Percentiles rank a stretch among this genome's conserved stretches.
Conservation (phyloP, 2,888 invertebrate species). For the Torymus texanus region DNA sequence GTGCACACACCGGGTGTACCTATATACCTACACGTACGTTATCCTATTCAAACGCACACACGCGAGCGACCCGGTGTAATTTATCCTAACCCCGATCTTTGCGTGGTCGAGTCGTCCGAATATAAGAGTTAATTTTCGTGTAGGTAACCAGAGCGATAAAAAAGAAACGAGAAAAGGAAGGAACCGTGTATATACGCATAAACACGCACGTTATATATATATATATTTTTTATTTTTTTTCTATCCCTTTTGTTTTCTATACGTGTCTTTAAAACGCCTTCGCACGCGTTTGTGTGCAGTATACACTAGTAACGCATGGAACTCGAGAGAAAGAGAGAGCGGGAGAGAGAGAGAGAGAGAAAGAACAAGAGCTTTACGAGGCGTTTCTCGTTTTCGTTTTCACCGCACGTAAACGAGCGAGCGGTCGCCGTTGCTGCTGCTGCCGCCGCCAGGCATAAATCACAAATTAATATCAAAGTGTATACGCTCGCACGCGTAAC, state of each 20-base stretch:
- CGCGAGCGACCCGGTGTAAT: neutral
- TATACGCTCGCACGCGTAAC: neutral
- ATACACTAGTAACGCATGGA: too few species aligned
- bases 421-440: conserved; percentile 1
- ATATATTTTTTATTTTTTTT: too few species aligned
- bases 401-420: conserved; percentile 30
- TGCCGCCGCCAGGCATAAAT: conserved; percentile 39
- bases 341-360: neutral
- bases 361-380: conserved; percentile 29
- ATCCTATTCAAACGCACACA: neutral
- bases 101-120: too few species aligned
- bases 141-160: neutral
- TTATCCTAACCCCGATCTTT: conserved; percentile 10
- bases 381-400: conserved; percentile 45
- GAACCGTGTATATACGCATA: too few species aligned
- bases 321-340: too few species aligned
- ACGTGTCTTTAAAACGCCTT: too few species aligned
- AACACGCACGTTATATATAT: too few species aligned
- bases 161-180: neutral
- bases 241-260: neutral
- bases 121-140: conserved; percentile 21
- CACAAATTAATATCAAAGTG: conserved; percentile 53
- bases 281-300: too few species aligned
- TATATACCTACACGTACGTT: too few species aligned
- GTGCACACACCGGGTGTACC: too few species aligned